Evolutionary conservation across 2,797 vertebrate species (phyloP), one percentile per base, ranked within the genome.

Genomic region (Sylvilagus floridanus): DNA sequence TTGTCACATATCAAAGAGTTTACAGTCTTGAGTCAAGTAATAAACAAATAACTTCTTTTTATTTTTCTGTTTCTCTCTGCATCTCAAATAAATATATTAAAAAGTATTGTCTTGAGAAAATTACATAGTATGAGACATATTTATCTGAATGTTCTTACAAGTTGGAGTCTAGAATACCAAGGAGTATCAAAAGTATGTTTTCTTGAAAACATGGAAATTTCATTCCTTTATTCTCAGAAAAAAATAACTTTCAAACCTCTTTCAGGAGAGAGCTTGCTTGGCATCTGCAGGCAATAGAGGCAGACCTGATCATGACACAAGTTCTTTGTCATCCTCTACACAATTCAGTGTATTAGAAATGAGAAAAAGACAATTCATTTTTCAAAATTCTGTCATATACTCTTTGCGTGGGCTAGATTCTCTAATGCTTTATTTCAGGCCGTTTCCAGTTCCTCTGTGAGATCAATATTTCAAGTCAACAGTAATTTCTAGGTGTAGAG

Each of bases 401-500:
- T 81, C 26, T 94, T 87, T 66, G 30, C 0, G 11, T 85, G 82
- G 68, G 60, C 26, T 94, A 26, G 52, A 84, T 69, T 91, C 72
- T 84, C 37, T 91, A 71, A 92, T 84, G 68, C 60, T 72, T 88
- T 90, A 90, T 95, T 86, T 97, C n/a, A 65, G 77, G 35, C 62
- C 11, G 75, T 90, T 94, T 96, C 50, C 35, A 93, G 42, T 73
- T 84, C 60, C 96, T 85, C 66, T 90, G 13, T 88, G 85, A 93
- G 84, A 94, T 95, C 82, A 57, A 82, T 96, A 96, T 95, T 97
- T 97, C 91, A 96, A 94, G 84, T 69, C 89, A 94, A 60, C 88
- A 92, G 66, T 95, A 95, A 69, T 92, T 76, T 93, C 52, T 94
- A n/a, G 63, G 62, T 82, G 42, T 91, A 22, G 28, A 60, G 24